Percentiles rank a stretch among this genome's conserved stretches.
Conservation (phyloP, 2,797 vertebrate genomes). For the Synanceia verrucosa region DNA sequence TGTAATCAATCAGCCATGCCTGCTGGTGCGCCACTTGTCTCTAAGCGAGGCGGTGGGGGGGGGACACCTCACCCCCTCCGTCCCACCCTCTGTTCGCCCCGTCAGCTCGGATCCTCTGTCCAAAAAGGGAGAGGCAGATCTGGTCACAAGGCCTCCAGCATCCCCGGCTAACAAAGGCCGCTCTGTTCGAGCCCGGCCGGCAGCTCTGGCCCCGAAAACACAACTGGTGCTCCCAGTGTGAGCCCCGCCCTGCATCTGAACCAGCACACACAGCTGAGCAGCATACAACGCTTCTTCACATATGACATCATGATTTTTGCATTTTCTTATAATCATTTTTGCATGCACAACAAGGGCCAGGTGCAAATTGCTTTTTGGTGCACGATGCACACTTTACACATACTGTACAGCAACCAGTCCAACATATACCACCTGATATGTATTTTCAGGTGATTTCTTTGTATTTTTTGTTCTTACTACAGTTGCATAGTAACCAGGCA, state of each 20-base stretch:
- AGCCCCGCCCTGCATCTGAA: conserved; percentile 29
- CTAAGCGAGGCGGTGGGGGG: background rate
- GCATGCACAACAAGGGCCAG: background rate
- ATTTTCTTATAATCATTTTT: background rate
- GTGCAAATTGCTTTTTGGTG: too few species aligned
- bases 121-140: conserved; percentile 73
- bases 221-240: conserved; percentile 49
- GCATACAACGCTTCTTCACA: background rate
- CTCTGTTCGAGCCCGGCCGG: conserved; percentile 72
- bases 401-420: too few species aligned
- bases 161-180: conserved; percentile 79
- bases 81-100: conserved; percentile 38
- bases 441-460: too few species aligned
- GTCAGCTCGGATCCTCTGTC: conserved; percentile 42
- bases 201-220: conserved; percentile 51
- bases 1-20: conserved; percentile 67
- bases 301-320: background rate
- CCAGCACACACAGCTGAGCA: conserved; percentile 1
- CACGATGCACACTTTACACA: too few species aligned
- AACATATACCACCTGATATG: too few species aligned
- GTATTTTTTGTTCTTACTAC: background rate
- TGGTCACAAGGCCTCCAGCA: conserved; percentile 77
- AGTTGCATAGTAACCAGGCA: conserved; percentile 6
- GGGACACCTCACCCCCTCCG: background rate
- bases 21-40: conserved; percentile 52